phyloP scores from a whole-genome alignment of 53 echinoderm and acorn worm species.

The Luidia sarsii region DNA sequence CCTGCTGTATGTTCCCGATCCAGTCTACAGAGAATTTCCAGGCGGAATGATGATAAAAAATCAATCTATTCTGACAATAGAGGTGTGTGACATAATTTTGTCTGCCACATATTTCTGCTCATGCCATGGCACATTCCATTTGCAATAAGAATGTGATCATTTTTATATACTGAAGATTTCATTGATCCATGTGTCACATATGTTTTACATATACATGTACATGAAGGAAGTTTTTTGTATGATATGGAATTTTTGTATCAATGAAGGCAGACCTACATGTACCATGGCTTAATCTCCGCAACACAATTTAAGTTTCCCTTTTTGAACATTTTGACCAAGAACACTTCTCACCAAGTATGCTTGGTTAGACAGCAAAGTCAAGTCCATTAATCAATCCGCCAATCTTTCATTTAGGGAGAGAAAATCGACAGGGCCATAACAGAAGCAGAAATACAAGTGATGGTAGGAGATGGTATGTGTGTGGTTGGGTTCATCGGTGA shows the following conservation, averaged over 20 bases:
- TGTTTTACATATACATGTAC: no score
- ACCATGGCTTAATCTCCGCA: no score
- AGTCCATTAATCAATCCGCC: not conserved
- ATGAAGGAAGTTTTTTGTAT: no score
- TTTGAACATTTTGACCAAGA: no score
- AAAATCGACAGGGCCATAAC: conserved; percentile 10
- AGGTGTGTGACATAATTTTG: not conserved
- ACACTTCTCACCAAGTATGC: no score
- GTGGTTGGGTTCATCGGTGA: conserved; percentile 12
- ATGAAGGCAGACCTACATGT: no score
- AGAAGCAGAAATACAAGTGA: not conserved
- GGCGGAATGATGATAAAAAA: not conserved
- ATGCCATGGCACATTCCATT: conserved; percentile 1
- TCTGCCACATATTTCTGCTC: no score
- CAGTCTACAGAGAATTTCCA: conserved; percentile 16
- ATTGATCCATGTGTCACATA: not conserved
- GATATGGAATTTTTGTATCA: no score
- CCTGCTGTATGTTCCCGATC: conserved; percentile 20
- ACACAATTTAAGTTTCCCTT: no score
- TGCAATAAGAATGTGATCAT: not conserved
- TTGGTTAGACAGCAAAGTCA: no score
- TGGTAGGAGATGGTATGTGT: conserved; percentile 18
- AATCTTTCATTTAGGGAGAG: not conserved
- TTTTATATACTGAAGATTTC: not conserved
- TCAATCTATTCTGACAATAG: not conserved